A percentile compares a stretch with the other conserved stretches of the same genome.
These are phyloP conservation scores for Cephus pygmeus DNA, from an alignment of 2,888 invertebrate species.

Conservation along the genomic window DNA sequence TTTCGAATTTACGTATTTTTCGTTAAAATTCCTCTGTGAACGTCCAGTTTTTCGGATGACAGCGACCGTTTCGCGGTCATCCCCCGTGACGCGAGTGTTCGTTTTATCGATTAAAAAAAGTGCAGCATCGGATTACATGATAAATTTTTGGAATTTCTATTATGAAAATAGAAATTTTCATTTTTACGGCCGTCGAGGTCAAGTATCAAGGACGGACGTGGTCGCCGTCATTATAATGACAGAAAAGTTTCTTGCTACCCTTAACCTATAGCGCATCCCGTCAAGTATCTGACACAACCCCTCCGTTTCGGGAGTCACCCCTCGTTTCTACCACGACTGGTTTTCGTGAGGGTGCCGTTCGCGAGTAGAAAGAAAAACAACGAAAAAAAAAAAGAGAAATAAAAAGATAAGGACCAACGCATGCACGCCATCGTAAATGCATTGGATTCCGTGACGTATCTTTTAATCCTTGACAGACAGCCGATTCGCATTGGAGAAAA, in stretches of 20 bases:
- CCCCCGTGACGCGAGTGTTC: not conserved
- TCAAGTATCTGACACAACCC: not conserved
- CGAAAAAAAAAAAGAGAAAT: not conserved
- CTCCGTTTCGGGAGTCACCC: not conserved
- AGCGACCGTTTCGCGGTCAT: not conserved
- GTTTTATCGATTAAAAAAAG: not conserved
- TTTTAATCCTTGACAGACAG: constrained; percentile 7
- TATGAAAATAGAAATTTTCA: not conserved
- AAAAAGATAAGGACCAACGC: not conserved
- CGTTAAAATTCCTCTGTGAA: no score
- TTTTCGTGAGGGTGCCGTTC: constrained; percentile 12
- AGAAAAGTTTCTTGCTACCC: not conserved
- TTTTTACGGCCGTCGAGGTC: not conserved
- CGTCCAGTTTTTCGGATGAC: not conserved
- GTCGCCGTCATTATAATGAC: not conserved
- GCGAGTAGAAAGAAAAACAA: constrained; percentile 4
- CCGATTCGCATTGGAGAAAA: not conserved
- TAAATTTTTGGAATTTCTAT: not conserved
- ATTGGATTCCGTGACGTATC: constrained; percentile 11
- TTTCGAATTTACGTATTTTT: no score
- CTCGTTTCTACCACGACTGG: not conserved
- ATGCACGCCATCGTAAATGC: constrained; percentile 3
- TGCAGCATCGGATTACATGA: not conserved
- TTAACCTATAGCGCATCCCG: not conserved
- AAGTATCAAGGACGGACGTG: not conserved